Evolutionary conservation across 2,888 invertebrate genomes (phyloP), one percentile per base, ranked within the genome.

Genomic region (Drosophila meridiana): DNA sequence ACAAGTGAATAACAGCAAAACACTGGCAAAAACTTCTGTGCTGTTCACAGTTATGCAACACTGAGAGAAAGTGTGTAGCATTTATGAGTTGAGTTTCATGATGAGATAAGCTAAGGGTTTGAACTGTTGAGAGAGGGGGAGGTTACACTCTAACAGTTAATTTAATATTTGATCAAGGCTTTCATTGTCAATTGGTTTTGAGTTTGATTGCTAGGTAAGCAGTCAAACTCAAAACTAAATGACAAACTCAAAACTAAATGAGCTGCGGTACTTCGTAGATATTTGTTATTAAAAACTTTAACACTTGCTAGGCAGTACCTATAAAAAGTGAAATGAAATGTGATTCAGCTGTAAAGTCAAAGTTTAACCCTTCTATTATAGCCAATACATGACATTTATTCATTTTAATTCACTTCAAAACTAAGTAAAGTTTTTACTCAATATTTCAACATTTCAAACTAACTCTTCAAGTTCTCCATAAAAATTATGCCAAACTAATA

Each of bases 1-100:
- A 87, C 85, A 84, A 87, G 56, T 55, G 55, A 62, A 68, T 58
- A 67, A 80, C 63, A 69, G 55, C 48, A 67, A 47, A 62, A 43
- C 62, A 60, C 40, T 40, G 52, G 36, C n/a, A 53, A 26, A 71
- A 80, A 28, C 26, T 80, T 76, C 43, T 40, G 56, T 72, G 59
- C 56, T 62, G 14, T 56, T 65, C n/a, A 55, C 42, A 42, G 66
- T 7, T 40, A 58, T 9, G 26, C 55, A 48, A 61, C 40, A 66
- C 65, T 72, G 61, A 14, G 36, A n/a, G 7, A 42, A 55, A 28
- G 11, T 55, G 4, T 45, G 28, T 47, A 47, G 40, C 26, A 13
- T 4, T 7, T 13, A 28, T 13, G 26, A n/a, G 6, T 58, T 6
- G 0, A 34, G 20, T 1, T 20, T 20, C 11, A 38, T 38, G 36